Base-by-base conservation (phyloP, 2,797 vertebrate species). In the Poecilia velifera region DNA sequence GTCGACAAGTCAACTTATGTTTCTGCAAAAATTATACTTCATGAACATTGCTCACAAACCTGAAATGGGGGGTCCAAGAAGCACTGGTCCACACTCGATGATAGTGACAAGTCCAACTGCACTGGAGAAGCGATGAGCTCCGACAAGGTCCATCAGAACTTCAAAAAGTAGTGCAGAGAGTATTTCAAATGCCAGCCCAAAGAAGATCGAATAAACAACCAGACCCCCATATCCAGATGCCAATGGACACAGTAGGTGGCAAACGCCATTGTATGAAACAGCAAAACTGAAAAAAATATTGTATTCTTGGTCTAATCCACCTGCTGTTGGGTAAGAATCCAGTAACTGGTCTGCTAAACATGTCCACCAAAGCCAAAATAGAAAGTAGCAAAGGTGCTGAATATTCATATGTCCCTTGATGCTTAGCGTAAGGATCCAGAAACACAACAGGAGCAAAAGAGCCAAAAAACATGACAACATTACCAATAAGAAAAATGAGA, bases 401-500 rank as follows among this genome's bases (percentile, higher is more conserved):
- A 76, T 96, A 96, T 74, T 96, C 94, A 53, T 97, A 95, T 0
- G 95, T 88, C 55, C 95, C 95, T 0, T 86, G 91, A 84, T 96
- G 92, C 84, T 95, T 97, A 47, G 93, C 96, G 0, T 97, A 97
- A 0, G 96, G 96, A 6, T 96, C 96, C 81, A 97, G 89, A 81
- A 98, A 97, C 47, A 97, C 95, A 12, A 97, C 95, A 7, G 96
- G 96, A 0, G 96, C 95, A 31, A 96, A 97, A 89, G 97, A 95
- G 0, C 94, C 96, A 81, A 97, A 94, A 84, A 97, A 97, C 96
- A 97, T 95, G 9, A 97, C 93, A 0, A 97, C 93, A 0, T 96
- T 97, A 46, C 96, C 96, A 0, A 92, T 62, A 31, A 98, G 92
- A 86, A 97, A 97, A 89, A 97, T 97, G 68, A 97, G 87, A 89